Conservation (phyloP, 2,797 vertebrate genomes). For the Hozukius guyotensis region DNA sequence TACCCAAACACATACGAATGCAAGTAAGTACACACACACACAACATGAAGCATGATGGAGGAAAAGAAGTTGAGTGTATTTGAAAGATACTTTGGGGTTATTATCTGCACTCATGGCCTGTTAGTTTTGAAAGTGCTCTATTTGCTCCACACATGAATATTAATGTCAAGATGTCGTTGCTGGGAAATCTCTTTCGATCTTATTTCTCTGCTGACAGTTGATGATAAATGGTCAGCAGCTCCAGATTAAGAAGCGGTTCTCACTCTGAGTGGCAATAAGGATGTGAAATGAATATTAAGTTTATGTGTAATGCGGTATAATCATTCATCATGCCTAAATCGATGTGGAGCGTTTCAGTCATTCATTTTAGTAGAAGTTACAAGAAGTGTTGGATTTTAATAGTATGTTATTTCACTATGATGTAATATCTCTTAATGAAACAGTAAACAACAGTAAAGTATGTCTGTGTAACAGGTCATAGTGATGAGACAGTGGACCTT, state of each 20-base stretch:
- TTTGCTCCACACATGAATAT: slow-evolving; percentile 47
- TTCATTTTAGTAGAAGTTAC: background rate
- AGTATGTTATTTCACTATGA: background rate
- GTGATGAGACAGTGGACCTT: background rate
- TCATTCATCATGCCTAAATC: slow-evolving; percentile 32
- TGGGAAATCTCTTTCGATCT: slow-evolving; percentile 13
- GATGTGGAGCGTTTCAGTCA: slow-evolving; percentile 24
- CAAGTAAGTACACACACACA: slow-evolving; percentile 86
- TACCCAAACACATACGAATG: slow-evolving; percentile 91
- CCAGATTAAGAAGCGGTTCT: slow-evolving; percentile 18
- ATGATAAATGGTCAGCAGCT: slow-evolving; percentile 56
- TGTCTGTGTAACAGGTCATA: background rate
- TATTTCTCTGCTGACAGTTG: slow-evolving; percentile 46
- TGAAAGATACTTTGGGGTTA: background rate
- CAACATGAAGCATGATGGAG: no score
- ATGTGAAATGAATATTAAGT: slow-evolving; percentile 52
- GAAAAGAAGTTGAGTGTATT: background rate
- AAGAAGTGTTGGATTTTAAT: background rate
- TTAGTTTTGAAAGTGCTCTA: slow-evolving; percentile 11
- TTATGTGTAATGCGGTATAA: slow-evolving; percentile 5
- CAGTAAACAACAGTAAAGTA: background rate
- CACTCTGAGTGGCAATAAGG: slow-evolving; percentile 17
- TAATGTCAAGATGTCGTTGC: slow-evolving; percentile 37
- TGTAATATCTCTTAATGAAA: background rate
- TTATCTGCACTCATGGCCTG: background rate